Evolutionary conservation across 2,113 vertebrate species (phyloP).

Genomic region (Neotoma lepida): DNA sequence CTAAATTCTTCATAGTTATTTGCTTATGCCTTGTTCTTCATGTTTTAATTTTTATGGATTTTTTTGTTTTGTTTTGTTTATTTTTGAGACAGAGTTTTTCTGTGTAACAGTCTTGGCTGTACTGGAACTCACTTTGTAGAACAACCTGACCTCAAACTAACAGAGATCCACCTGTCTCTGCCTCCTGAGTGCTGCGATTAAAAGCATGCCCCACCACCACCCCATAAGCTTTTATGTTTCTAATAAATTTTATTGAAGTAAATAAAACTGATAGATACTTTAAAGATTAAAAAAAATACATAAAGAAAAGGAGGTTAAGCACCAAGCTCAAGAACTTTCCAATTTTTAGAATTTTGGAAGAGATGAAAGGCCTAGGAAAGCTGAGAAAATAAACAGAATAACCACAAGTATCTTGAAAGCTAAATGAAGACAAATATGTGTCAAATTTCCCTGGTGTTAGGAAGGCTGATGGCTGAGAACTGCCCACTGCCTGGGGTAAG

Average conservation of each 20-base stretch:
- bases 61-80: too few relatives aligned
- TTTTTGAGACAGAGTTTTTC: neutral
- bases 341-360: neutral
- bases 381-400: neutral
- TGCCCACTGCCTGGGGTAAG: neutral
- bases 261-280: neutral
- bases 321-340: neutral
- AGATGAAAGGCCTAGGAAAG: neutral
- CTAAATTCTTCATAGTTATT: neutral
- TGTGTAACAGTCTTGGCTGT: too few relatives aligned
- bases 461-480: neutral
- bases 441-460: neutral
- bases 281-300: neutral
- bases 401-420: neutral
- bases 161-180: too few relatives aligned
- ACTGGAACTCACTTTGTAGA: too few relatives aligned
- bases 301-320: neutral
- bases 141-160: too few relatives aligned
- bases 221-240: neutral
- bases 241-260: neutral
- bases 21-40: neutral
- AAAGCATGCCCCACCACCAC: too few relatives aligned
- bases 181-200: too few relatives aligned
- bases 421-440: neutral
- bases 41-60: too few relatives aligned